These are phyloP conservation scores for Crypturellus tataupa DNA, from an alignment of 2,797 vertebrate genomes.

Conservation along the genomic window DNA sequence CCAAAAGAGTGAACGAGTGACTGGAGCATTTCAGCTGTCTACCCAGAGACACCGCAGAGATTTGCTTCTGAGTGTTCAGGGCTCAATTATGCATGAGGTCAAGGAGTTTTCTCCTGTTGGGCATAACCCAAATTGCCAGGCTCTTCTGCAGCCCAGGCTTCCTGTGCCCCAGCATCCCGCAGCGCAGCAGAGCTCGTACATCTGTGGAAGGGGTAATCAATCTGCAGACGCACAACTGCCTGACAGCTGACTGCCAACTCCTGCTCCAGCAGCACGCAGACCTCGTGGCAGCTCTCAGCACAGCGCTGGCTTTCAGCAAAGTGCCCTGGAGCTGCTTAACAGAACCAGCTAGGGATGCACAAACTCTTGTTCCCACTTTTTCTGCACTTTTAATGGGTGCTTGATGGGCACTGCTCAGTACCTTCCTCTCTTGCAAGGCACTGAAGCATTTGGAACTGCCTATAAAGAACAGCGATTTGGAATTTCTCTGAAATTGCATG, in stretches of 20 bases:
- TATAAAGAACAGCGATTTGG: background rate
- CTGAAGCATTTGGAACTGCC: background rate
- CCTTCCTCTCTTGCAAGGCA: background rate
- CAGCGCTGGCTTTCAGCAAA: background rate
- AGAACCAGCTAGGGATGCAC: background rate
- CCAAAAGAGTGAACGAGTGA: background rate
- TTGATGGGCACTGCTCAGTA: background rate
- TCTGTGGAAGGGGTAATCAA: background rate
- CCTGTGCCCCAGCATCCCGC: background rate
- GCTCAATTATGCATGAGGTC: background rate
- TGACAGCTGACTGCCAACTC: background rate
- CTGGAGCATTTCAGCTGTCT: background rate
- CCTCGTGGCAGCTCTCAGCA: background rate
- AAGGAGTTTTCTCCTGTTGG: background rate
- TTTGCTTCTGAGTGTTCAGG: background rate
- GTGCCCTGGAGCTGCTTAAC: background rate
- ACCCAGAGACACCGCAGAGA: background rate
- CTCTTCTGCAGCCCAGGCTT: background rate
- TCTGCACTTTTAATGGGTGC: background rate
- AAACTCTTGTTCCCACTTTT: background rate
- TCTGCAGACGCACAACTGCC: background rate
- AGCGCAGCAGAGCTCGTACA: background rate
- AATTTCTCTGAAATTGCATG: background rate
- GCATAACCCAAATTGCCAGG: background rate
- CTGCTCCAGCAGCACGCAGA: background rate